Conservation (phyloP, 2,797 vertebrate species). For the Carduelis carduelis region DNA sequence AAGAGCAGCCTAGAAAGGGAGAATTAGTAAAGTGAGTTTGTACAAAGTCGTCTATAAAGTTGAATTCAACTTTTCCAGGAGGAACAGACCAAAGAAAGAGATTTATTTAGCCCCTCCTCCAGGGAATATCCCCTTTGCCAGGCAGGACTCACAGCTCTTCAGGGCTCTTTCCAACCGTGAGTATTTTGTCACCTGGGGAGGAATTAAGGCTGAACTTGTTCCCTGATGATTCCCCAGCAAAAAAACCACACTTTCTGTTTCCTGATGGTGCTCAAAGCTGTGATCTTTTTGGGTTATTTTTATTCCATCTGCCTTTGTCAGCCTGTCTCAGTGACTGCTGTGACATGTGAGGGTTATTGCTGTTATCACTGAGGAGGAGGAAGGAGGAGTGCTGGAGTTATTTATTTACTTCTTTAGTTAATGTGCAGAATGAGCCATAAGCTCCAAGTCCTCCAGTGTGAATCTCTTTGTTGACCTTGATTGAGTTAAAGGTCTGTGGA, state of each 20-base stretch:
- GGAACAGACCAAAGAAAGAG: not conserved
- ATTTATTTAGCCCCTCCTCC: not conserved
- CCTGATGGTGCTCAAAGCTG: not conserved
- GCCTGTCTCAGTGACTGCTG: not conserved
- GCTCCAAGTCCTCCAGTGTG: not conserved
- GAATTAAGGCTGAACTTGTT: not conserved
- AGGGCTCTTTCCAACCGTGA: not conserved
- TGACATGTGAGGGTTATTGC: not conserved
- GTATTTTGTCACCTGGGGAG: not conserved
- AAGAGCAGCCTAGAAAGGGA: not conserved
- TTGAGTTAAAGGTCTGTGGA: not conserved
- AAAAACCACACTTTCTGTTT: not conserved
- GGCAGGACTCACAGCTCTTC: rapidly evolving
- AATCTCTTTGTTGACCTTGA: not conserved
- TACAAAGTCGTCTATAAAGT: not conserved
- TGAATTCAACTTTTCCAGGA: not conserved
- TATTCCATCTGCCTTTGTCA: not conserved
- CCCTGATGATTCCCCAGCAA: not conserved
- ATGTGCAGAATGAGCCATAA: not conserved
- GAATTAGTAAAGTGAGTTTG: not conserved
- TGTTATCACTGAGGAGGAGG: not conserved
- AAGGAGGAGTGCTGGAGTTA: not conserved
- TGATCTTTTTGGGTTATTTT: no score
- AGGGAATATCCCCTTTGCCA: not conserved
- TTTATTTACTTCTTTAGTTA: slow-evolving; percentile 29